Conservation (phyloP, 2,888 invertebrate species). For the Tenthredo livida region DNA sequence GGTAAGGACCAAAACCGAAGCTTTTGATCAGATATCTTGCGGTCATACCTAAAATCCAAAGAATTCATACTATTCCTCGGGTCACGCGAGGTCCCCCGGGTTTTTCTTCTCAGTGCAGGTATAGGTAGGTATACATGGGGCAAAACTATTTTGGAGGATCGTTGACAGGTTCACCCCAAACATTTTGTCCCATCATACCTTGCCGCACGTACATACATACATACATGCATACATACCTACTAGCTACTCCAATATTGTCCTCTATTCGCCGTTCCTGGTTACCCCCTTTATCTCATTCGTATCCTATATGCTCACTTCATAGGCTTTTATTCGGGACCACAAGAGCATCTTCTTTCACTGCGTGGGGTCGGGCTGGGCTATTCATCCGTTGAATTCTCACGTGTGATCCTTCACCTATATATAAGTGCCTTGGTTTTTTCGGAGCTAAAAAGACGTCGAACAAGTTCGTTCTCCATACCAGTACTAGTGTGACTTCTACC, state of each 20-base stretch:
- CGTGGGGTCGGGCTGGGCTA: neutral
- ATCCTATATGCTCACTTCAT: slow-evolving; percentile 38
- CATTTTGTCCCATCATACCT: slow-evolving; percentile 37
- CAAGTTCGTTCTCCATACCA: neutral
- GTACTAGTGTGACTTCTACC: neutral
- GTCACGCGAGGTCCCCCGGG: neutral
- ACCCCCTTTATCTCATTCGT: slow-evolving; percentile 40
- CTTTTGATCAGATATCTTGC: neutral
- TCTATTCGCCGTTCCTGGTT: slow-evolving; percentile 20
- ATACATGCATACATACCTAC: neutral
- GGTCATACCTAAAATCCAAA: neutral
- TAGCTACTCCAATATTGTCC: slow-evolving; percentile 29
- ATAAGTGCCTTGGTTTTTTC: slow-evolving; percentile 14
- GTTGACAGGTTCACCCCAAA: neutral
- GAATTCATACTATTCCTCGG: neutral
- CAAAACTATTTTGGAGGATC: slow-evolving; percentile 26
- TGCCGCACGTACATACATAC: slow-evolving; percentile 24
- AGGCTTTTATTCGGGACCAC: slow-evolving; percentile 18
- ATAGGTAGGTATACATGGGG: neutral
- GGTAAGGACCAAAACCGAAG: neutral
- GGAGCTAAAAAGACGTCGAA: neutral
- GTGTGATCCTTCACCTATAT: neutral
- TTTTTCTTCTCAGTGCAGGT: neutral
- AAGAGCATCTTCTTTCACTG: slow-evolving; percentile 26
- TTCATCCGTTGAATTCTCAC: slow-evolving; percentile 45